These are phyloP conservation scores for Manduca sexta DNA, from an alignment of 1,140 invertebrate genomes.

Conservation along the genomic window DNA sequence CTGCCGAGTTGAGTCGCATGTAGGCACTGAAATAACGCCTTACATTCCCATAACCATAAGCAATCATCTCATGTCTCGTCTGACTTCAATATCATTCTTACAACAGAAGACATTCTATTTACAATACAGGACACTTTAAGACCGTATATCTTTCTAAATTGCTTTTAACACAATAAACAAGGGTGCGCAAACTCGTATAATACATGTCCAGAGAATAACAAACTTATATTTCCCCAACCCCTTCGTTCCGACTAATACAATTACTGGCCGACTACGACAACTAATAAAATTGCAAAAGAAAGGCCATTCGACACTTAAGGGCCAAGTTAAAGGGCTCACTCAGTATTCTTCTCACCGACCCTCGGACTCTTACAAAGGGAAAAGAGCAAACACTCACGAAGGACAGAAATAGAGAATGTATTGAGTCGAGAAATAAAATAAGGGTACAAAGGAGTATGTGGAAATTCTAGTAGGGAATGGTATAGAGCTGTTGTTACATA, in stretches of 20 bases:
- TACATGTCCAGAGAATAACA: not conserved
- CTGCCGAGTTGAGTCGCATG: too few species aligned
- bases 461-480: constrained; percentile 30
- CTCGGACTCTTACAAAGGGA: constrained; percentile 51
- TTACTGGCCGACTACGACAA: constrained; percentile 52
- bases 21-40: too few species aligned
- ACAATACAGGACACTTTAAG: too few species aligned
- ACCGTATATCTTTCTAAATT: too few species aligned
- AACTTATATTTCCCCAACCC: not conserved
- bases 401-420: constrained; percentile 64
- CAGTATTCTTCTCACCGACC: constrained; percentile 61
- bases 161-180: too few species aligned
- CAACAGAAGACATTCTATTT: too few species aligned
- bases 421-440: constrained; percentile 72
- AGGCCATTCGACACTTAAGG: constrained; percentile 51
- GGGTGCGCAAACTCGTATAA: too few species aligned
- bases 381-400: constrained; percentile 59
- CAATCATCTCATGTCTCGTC: too few species aligned
- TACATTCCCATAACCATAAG: too few species aligned
- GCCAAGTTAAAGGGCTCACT: constrained; percentile 47
- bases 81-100: too few species aligned
- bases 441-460: constrained; percentile 52
- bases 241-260: constrained; percentile 28
- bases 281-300: constrained; percentile 66
- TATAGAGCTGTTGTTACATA: constrained; percentile 33